Base-by-base conservation (phyloP, 2,113 vertebrate species). In the Pseudopodoces humilis region DNA sequence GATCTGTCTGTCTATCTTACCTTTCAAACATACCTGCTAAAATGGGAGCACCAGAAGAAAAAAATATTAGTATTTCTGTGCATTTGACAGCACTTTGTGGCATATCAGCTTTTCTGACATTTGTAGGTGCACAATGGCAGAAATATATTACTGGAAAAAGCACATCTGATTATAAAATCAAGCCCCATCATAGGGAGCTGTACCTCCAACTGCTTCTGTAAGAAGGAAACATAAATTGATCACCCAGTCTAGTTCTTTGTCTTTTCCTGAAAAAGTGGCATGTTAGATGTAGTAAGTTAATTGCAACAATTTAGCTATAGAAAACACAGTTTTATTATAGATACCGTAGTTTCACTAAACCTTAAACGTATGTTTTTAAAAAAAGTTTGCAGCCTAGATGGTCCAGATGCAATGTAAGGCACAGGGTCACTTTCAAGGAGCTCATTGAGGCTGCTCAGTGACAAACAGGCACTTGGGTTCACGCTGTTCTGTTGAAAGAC, bases 1-100 rank as follows among this genome's bases (percentile, higher is more conserved):
- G 46, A 44, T 85, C 47, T 53, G 23, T 53, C 70, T 74, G 33
- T 79, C 75, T 77, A 46, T 44, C 76, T 92, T 89, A 47, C 39
- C 43, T 88, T 92, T 92, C 78, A 89, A 81, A 76, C 35, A 63
- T 35, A 9, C 11, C 63, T 96, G 82, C 79, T 91, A 85, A 94
- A 95, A 88, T 41, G 53, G 62, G 67, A 82, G n/a, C 63, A 72
- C 28, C 5, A 4, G 37, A 44, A 62, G 41, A 6, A 63, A 79
- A 86, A 79, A 70, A 49, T 28, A n/a, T 50, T 18, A 37, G 58
- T 82, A 58, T 59, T 69, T 49, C 59, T 52, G 39, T 75, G 77
- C 64, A 30, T 70, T 53, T 67, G 75, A 78, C 68, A 91, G 65
- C 15, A 52, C 52, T 86, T 67, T n/a, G 43, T 85, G 70, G 50